Evolutionary conservation across 2,797 vertebrate species (phyloP).

Genomic region (Xenentodon cancila): DNA sequence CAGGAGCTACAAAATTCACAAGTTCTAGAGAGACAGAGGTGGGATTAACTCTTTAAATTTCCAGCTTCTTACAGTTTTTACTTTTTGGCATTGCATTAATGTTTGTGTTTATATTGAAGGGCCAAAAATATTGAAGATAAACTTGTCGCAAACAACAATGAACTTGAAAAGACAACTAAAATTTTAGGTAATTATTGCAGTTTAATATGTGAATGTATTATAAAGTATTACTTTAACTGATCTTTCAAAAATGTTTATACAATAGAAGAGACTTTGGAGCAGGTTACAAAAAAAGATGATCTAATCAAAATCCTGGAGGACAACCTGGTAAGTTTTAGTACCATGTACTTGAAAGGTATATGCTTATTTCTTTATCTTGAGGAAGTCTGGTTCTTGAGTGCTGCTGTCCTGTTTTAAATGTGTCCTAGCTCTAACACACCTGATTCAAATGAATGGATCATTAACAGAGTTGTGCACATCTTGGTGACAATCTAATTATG

Average conservation of each 20-base stretch:
- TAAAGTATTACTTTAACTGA: too few species aligned
- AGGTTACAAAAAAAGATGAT: conserved; percentile 80
- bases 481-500: too few species aligned
- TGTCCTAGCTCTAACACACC: too few species aligned
- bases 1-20: conserved; percentile 80
- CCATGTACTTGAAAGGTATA: too few species aligned
- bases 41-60: conserved; percentile 18
- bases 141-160: conserved; percentile 66
- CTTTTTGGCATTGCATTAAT: not conserved
- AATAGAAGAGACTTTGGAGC: conserved; percentile 81
- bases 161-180: conserved; percentile 80
- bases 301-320: conserved; percentile 82
- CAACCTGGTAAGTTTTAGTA: conserved; percentile 78
- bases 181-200: conserved; percentile 80
- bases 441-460: too few species aligned
- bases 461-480: too few species aligned
- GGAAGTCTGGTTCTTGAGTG: too few species aligned
- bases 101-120: conserved; percentile 73
- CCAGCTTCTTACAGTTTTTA: not conserved
- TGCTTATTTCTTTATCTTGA: too few species aligned
- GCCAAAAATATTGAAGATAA: conserved; percentile 76
- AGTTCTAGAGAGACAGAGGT: conserved; percentile 84
- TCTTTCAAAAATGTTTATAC: conserved; percentile 37
- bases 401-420: too few species aligned
- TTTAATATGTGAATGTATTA: too few species aligned